Percentiles rank a stretch among this genome's conserved stretches.
These are phyloP conservation scores for Sternarchorhynchus goeldii DNA, from an alignment of 2,797 vertebrate species.

Conservation along the genomic window DNA sequence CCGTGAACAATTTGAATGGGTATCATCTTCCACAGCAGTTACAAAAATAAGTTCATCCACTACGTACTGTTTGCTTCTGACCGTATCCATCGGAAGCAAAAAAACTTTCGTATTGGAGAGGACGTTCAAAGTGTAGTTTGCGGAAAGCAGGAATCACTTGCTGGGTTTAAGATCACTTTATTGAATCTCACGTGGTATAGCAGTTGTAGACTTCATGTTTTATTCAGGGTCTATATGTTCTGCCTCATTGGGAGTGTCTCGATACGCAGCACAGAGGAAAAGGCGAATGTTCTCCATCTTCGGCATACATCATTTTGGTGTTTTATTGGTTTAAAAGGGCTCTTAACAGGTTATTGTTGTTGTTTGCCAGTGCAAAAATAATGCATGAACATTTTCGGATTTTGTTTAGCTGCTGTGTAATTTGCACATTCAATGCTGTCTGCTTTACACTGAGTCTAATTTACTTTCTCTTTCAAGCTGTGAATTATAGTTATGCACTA, in stretches of 20 bases:
- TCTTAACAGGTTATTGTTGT: neutral
- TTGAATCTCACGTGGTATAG: constrained; percentile 11
- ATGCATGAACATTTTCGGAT: neutral
- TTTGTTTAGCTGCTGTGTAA: neutral
- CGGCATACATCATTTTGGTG: neutral
- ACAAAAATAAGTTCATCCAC: neutral
- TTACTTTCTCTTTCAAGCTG: neutral
- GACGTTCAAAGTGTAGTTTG: neutral
- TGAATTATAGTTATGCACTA: neutral
- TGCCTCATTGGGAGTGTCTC: constrained; percentile 24
- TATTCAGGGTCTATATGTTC: constrained; percentile 13
- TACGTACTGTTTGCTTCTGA: neutral
- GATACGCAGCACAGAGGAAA: constrained; percentile 2
- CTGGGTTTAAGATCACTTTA: constrained; percentile 13
- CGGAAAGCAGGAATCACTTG: constrained; percentile 6
- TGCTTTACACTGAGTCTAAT: neutral
- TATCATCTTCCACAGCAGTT: neutral
- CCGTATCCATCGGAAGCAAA: neutral
- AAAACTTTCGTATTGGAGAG: neutral
- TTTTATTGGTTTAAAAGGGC: neutral
- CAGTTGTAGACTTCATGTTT: constrained; percentile 13
- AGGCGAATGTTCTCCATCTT: neutral
- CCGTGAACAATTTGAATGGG: neutral
- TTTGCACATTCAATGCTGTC: neutral
- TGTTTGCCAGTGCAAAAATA: neutral